Percentiles rank a stretch among this genome's conserved stretches.
Conservation (phyloP, 2,113 vertebrate species). For the Phalacrocorax carbo region DNA sequence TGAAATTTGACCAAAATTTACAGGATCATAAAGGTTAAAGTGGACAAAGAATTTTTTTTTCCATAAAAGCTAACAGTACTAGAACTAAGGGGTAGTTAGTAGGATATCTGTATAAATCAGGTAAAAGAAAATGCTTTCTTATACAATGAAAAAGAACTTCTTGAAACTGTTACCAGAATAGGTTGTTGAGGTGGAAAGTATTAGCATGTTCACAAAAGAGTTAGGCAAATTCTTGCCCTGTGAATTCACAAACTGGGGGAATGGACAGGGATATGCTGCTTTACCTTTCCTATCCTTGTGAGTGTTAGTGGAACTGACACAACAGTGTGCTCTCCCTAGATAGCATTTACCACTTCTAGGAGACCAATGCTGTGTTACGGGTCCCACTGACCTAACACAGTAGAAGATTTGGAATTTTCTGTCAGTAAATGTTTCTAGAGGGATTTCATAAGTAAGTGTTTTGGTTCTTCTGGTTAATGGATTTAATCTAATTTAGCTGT, state of each 20-base stretch:
- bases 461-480: neutral
- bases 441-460: neutral
- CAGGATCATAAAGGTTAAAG: neutral
- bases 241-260: neutral
- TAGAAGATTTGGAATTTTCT: neutral
- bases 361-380: rapidly evolving
- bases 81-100: neutral
- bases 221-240: neutral
- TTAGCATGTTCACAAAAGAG: neutral
- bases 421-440: neutral
- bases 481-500: neutral
- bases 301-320: neutral
- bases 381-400: neutral
- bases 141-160: neutral
- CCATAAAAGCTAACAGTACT: neutral
- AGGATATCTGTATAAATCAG: neutral
- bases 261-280: rapidly evolving
- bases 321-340: rapidly evolving
- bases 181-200: neutral
- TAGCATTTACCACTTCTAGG: neutral
- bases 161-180: neutral
- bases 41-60: neutral
- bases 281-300: neutral
- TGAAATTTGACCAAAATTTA: neutral
- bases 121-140: neutral